Evolutionary conservation across 2,888 invertebrate genomes (phyloP).

Genomic region (Melieria omissa): DNA sequence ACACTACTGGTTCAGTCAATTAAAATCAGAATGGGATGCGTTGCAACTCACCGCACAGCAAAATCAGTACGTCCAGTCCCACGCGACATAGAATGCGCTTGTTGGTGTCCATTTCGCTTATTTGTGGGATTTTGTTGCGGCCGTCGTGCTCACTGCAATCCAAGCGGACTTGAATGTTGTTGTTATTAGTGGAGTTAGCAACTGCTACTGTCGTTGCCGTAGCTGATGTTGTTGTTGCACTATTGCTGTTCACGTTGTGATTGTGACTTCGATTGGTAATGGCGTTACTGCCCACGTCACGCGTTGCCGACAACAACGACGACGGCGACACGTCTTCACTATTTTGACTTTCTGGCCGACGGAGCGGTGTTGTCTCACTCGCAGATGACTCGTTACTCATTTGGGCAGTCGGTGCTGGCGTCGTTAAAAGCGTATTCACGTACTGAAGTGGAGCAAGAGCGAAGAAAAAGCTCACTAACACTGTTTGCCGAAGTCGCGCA

Average conservation of each 20-base stretch:
- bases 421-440: constrained; percentile 15
- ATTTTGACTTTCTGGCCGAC: constrained; percentile 56
- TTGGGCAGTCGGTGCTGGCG: constrained; percentile 36
- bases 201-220: constrained; percentile 21
- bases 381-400: constrained; percentile 66
- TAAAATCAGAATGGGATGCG: not conserved
- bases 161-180: constrained; percentile 50
- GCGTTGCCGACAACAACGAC: constrained; percentile 45
- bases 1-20: too few relatives aligned
- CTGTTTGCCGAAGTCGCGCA: not conserved
- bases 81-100: constrained; percentile 73
- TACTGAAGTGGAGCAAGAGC: constrained; percentile 23
- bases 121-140: constrained; percentile 40
- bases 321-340: constrained; percentile 46
- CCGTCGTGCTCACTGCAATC: constrained; percentile 28
- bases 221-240: constrained; percentile 38
- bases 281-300: constrained; percentile 39
- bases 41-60: constrained; percentile 80
- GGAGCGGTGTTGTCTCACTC: constrained; percentile 66
- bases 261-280: constrained; percentile 6
- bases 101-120: constrained; percentile 61
- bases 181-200: constrained; percentile 48
- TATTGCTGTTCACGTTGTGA: constrained; percentile 36
- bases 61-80: constrained; percentile 74
- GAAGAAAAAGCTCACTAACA: constrained; percentile 31